phyloP scores from a whole-genome alignment of 2,888 invertebrate species.

The Cyclophora albipunctata region DNA sequence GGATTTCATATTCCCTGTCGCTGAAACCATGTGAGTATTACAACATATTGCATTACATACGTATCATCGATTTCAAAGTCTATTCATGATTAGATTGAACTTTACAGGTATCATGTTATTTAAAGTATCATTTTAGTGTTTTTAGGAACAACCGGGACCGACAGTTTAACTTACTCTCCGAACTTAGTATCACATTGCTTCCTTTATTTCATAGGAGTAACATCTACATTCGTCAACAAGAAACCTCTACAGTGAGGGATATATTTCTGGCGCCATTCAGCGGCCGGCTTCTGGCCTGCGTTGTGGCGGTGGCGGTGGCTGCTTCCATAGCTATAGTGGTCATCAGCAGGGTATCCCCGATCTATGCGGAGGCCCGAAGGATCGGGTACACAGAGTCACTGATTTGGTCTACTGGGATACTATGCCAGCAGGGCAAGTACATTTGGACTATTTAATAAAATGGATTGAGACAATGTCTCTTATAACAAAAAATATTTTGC shows the following conservation, averaged over 20 bases:
- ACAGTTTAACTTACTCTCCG: too few relatives aligned
- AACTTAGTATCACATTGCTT: too few relatives aligned
- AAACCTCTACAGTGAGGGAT: conserved; percentile 76
- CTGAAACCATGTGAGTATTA: conserved; percentile 53
- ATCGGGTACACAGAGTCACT: conserved; percentile 71
- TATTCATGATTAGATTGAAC: too few relatives aligned
- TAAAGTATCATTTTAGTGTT: too few relatives aligned
- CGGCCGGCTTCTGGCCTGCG: conserved; percentile 66
- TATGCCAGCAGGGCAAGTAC: conserved; percentile 77
- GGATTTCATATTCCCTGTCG: conserved; percentile 77
- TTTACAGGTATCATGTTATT: too few relatives aligned
- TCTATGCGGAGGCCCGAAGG: conserved; percentile 35
- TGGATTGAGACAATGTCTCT: too few relatives aligned
- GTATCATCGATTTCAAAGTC: neutral
- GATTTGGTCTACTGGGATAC: conserved; percentile 77
- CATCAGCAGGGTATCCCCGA: conserved; percentile 64
- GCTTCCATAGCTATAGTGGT: conserved; percentile 67
- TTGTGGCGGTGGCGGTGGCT: conserved; percentile 63
- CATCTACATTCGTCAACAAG: conserved; percentile 78
- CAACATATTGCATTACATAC: neutral
- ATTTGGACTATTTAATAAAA: too few relatives aligned
- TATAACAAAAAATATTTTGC: too few relatives aligned
- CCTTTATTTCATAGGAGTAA: conserved; percentile 61
- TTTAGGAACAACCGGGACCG: too few relatives aligned
- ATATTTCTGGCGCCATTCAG: conserved; percentile 79